These are phyloP conservation scores for Lithophane socia DNA, from an alignment of 2,888 invertebrate genomes.

Conservation along the genomic window DNA sequence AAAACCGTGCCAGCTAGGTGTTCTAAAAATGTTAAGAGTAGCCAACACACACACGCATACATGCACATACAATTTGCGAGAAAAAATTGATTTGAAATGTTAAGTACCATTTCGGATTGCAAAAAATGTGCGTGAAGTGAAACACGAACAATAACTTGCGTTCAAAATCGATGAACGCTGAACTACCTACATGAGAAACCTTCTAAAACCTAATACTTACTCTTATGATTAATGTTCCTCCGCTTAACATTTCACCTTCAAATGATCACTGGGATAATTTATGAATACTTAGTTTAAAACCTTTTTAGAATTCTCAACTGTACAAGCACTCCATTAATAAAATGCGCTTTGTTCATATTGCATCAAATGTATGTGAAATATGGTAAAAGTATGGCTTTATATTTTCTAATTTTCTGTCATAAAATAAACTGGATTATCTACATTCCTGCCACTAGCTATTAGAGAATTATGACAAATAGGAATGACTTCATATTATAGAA, in stretches of 20 bases:
- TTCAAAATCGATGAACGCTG: neutral
- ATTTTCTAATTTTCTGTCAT: neutral
- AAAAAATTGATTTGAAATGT: no score
- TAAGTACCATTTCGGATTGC: no score
- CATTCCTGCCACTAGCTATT: neutral
- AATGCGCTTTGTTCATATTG: conserved; percentile 9
- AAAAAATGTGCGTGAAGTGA: neutral
- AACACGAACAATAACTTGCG: neutral
- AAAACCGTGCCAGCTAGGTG: neutral
- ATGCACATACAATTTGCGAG: no score
- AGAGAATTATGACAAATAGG: neutral
- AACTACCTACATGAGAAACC: conserved; percentile 18
- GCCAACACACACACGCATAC: no score
- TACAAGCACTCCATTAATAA: conserved; percentile 24
- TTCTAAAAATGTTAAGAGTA: neutral
- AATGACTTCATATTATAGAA: neutral
- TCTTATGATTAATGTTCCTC: conserved; percentile 17
- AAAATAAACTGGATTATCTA: neutral
- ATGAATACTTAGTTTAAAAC: neutral
- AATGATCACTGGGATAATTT: neutral
- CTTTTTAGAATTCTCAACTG: conserved; percentile 11
- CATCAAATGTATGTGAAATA: conserved; percentile 13
- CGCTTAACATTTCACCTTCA: conserved; percentile 22
- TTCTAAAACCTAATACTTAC: neutral
- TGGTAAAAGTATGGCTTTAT: conserved; percentile 6